Evolutionary conservation across 2,888 invertebrate genomes (phyloP).

Genomic region (Elmis aenea): DNA sequence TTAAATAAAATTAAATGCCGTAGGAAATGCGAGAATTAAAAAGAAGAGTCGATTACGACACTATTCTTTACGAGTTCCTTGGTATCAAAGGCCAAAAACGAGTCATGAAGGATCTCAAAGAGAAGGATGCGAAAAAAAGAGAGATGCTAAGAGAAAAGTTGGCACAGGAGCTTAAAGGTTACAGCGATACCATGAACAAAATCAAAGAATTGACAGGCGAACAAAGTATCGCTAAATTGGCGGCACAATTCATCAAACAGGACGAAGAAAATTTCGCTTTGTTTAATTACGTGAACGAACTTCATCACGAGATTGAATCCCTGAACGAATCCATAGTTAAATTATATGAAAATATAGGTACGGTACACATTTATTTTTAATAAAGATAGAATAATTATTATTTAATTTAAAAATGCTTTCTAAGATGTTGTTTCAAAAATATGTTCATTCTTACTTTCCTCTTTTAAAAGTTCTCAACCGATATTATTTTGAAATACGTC

Average conservation of each 20-base stretch:
- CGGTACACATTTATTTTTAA: neutral
- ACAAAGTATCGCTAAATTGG: constrained; percentile 61
- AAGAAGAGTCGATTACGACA: constrained; percentile 78
- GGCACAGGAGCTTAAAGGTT: constrained; percentile 66
- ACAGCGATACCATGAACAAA: constrained; percentile 68
- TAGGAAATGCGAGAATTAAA: constrained; percentile 87
- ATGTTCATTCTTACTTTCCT: no score
- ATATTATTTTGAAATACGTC: no score
- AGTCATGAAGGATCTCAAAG: constrained; percentile 68
- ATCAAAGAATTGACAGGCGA: constrained; percentile 63
- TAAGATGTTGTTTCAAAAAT: no score
- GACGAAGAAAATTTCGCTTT: constrained; percentile 90
- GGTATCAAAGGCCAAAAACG: constrained; percentile 78
- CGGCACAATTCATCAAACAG: constrained; percentile 70
- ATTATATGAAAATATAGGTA: constrained; percentile 61
- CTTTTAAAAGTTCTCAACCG: no score
- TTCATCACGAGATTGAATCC: constrained; percentile 77
- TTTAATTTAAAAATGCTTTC: no score
- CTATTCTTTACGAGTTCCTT: constrained; percentile 79
- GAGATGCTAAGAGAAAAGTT: constrained; percentile 63
- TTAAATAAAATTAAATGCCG: no score
- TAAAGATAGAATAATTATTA: neutral
- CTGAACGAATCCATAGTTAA: constrained; percentile 64
- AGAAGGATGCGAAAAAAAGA: constrained; percentile 67
- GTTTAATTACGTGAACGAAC: constrained; percentile 86